Base-by-base conservation (phyloP, 2,797 vertebrate genomes). In the Rhinatrema bivittatum region DNA sequence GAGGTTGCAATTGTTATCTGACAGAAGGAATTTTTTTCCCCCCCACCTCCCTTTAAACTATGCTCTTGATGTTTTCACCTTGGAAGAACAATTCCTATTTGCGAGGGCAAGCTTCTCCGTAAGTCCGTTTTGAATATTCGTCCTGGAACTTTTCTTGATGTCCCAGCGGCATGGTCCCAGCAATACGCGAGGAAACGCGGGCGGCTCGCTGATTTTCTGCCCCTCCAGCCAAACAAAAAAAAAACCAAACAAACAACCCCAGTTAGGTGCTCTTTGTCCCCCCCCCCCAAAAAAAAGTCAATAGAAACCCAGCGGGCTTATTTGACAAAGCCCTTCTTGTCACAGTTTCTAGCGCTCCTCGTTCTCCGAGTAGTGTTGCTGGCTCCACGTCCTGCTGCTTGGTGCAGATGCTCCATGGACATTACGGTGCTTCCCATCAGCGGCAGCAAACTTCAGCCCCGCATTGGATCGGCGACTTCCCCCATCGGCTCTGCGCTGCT, bases 1-100 rank as follows among this genome's bases (percentile, higher is more conserved):
- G 54, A 69, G 69, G 53, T 59, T 65, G n/a, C 56, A 61, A 14
- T 27, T 53, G 60, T 44, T n/a, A 42, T 44, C 42, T 47, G 60
- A 35, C 13, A 45, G 29, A 24, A 31, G 30, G 32, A 31, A 50
- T 72, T 63, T 51, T n/a, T n/a, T n/a, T n/a, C n/a, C n/a, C n/a
- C n/a, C n/a, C n/a, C n/a, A n/a, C n/a, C n/a, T n/a, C n/a, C 39
- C 34, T 50, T 50, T 47, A 45, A 62, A 57, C 50, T 61, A 53
- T 7, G 46, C 42, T 43, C 24, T 37, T 59, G 36, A 46, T 39
- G 36, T 49, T 73, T 40, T 53, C 49, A 48, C 31, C 17, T 68
- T 54, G 46, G 45, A 39, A n/a, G 21, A 67, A 60, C 47, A 39
- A 32, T 55, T 35, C 32, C 36, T 58, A 18, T 49, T 42, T 59